Conservation (phyloP, 2,797 vertebrate genomes). For the Brachymystax lenok region DNA sequence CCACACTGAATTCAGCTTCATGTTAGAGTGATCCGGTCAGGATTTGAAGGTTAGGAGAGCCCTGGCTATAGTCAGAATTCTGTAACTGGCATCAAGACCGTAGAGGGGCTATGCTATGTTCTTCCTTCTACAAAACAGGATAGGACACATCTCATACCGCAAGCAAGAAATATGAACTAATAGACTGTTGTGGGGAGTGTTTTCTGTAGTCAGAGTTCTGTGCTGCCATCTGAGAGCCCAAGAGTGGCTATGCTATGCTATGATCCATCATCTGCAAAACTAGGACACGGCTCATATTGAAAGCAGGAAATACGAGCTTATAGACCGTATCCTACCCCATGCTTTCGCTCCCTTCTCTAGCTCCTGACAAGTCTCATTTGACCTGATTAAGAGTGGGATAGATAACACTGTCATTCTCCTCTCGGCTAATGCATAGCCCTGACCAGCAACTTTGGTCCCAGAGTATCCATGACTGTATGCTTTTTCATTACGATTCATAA, state of each 20-base stretch:
- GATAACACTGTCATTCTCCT: slow-evolving; percentile 23
- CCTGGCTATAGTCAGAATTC: background rate
- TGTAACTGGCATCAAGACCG: too few relatives aligned
- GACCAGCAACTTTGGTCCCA: slow-evolving; percentile 17
- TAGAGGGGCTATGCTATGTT: background rate
- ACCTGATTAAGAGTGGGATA: slow-evolving; percentile 7
- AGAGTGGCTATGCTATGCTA: background rate
- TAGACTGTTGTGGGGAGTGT: background rate
- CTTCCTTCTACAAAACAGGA: background rate
- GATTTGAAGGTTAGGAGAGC: background rate
- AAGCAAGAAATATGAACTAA: background rate
- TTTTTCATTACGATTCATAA: slow-evolving; percentile 52
- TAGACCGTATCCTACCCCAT: background rate
- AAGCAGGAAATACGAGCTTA: slow-evolving; percentile 23
- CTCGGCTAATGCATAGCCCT: slow-evolving; percentile 22
- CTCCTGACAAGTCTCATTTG: slow-evolving; percentile 11
- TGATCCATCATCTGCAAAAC: background rate
- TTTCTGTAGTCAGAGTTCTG: background rate
- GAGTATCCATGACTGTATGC: slow-evolving; percentile 27
- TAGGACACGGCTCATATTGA: background rate
- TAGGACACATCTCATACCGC: background rate
- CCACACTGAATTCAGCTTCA: background rate
- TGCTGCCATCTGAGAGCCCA: background rate
- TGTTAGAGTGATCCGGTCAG: background rate
- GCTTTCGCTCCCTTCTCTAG: slow-evolving; percentile 7